phyloP scores from a whole-genome alignment of 2,113 vertebrate species.

The Ornithorhynchus anatinus region DNA sequence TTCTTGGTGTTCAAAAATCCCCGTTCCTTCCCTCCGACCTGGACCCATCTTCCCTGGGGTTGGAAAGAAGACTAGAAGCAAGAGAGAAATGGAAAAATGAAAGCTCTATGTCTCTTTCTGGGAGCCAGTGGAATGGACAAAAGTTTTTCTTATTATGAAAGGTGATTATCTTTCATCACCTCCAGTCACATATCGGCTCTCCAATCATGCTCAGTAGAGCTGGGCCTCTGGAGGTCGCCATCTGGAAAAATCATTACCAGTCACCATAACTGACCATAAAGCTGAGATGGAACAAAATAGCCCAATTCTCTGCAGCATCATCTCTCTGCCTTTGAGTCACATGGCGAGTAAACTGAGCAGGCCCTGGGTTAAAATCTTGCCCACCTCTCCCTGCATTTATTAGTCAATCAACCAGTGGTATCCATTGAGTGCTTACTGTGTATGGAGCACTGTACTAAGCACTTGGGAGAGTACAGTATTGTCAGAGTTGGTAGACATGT shows the following conservation, averaged over 20 bases:
- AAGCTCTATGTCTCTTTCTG: accelerated
- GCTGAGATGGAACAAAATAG: neutral
- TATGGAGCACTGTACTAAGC: too few relatives aligned
- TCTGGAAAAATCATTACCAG: constrained; percentile 42
- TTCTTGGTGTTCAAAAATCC: too few relatives aligned
- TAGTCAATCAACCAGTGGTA: too few relatives aligned
- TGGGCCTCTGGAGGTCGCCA: neutral
- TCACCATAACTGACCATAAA: constrained; percentile 28
- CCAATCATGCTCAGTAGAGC: neutral
- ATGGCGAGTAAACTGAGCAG: neutral
- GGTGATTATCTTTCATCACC: too few relatives aligned
- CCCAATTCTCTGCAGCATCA: too few relatives aligned
- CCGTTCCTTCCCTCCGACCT: too few relatives aligned
- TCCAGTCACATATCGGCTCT: neutral
- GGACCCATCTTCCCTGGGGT: too few relatives aligned
- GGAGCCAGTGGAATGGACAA: constrained; percentile 23
- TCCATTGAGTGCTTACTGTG: too few relatives aligned
- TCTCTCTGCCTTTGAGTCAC: too few relatives aligned
- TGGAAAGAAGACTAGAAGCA: neutral
- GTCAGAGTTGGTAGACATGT: too few relatives aligned
- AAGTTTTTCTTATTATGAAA: constrained; percentile 26
- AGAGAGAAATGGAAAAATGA: neutral
- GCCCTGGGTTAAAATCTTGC: neutral
- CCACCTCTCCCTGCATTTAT: too few relatives aligned
- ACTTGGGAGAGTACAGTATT: too few relatives aligned